Conservation (phyloP, 2,797 vertebrate species). For the Macropus fuliginosus region DNA sequence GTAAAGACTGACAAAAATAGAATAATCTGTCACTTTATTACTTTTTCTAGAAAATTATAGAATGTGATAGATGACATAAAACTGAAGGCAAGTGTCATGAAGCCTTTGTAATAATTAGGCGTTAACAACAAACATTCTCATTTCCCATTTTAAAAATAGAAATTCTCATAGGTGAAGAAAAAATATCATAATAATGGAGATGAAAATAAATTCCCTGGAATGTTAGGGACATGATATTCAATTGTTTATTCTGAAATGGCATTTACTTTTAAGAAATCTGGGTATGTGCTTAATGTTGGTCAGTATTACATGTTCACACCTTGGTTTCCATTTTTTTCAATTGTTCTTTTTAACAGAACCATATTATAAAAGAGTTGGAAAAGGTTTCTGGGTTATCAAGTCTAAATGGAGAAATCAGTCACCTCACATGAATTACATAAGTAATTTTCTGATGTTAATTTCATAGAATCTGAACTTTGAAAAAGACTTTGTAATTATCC, state of each 20-base stretch:
- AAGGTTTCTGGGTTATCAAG: neutral
- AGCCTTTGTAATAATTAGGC: neutral
- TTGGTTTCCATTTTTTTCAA: neutral
- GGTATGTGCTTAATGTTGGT: neutral
- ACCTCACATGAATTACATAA: neutral
- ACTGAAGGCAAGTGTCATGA: constrained; percentile 17
- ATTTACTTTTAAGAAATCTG: neutral
- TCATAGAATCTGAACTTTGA: neutral
- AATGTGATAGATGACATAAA: constrained; percentile 46
- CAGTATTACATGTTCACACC: neutral
- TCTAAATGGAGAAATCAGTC: neutral
- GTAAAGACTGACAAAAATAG: constrained; percentile 18
- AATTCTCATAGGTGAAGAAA: neutral
- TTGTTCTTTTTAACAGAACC: neutral
- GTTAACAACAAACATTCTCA: neutral
- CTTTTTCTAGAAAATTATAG: constrained; percentile 47
- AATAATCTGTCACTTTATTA: neutral
- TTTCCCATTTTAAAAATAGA: neutral
- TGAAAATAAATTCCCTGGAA: neutral
- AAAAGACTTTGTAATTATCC: neutral
- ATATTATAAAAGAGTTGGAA: neutral
- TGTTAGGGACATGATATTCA: neutral
- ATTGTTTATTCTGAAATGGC: neutral
- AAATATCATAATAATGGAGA: neutral
- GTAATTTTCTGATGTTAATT: neutral